A percentile compares a stretch with the other conserved stretches of the same genome.
Conservation (phyloP, 2,797 vertebrate species). For the Todus mexicanus region DNA sequence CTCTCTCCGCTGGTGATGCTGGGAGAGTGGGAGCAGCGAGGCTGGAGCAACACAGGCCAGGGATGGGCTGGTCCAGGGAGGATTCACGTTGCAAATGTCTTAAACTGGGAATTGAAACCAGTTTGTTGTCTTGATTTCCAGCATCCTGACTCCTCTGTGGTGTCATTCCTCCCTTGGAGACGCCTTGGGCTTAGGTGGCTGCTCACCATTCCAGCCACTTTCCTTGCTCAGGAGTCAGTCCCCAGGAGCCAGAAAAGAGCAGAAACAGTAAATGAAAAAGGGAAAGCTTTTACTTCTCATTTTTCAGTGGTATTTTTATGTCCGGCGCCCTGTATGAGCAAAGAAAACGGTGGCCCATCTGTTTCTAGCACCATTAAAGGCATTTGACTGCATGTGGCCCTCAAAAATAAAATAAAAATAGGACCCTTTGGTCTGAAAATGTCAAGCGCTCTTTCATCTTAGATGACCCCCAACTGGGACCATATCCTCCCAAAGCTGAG, state of each 20-base stretch:
- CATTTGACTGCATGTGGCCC: constrained; percentile 32
- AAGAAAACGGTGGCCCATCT: constrained; percentile 6
- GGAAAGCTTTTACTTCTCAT: background rate
- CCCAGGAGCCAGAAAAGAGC: background rate
- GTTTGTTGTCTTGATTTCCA: background rate
- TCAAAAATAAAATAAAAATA: constrained; percentile 64
- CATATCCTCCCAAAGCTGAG: constrained; percentile 44
- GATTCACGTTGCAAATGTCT: background rate
- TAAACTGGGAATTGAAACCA: background rate
- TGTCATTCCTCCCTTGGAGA: background rate
- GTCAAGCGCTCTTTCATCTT: constrained; percentile 55
- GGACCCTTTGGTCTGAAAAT: constrained; percentile 48
- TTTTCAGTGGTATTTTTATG: background rate
- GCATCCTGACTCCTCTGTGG: background rate
- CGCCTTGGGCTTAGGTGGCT: background rate
- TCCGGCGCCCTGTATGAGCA: background rate
- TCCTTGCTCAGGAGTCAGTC: background rate
- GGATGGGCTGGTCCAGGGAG: background rate
- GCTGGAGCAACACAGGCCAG: background rate
- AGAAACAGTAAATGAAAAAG: background rate
- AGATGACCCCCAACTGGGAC: constrained; percentile 9
- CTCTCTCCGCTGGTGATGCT: background rate
- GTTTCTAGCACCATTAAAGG: constrained; percentile 50
- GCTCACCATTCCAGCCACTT: background rate
- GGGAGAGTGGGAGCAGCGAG: background rate